These are phyloP conservation scores for Strigamia crassipes DNA, from an alignment of 2,888 invertebrate genomes.

Conservation along the genomic window DNA sequence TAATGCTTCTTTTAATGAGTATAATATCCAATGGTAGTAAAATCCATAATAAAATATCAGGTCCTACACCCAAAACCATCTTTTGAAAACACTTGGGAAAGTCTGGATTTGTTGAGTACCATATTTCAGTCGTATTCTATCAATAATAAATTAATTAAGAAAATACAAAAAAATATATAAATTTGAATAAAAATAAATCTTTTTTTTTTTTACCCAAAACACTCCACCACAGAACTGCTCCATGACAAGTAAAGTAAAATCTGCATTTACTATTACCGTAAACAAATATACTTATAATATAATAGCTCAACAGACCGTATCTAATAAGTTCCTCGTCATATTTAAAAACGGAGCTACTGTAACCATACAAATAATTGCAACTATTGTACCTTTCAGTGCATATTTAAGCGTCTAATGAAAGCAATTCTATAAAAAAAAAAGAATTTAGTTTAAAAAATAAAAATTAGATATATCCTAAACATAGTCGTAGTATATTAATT, in stretches of 20 bases:
- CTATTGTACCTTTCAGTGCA: no score
- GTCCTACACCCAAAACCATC: constrained; percentile 61
- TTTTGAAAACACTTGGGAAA: constrained; percentile 70
- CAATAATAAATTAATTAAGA: background rate
- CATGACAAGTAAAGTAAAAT: background rate
- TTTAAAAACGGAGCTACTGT: no score
- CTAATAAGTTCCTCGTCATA: no score
- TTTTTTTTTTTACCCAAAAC: constrained; percentile 57
- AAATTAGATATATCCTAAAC: no score
- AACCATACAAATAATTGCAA: no score
- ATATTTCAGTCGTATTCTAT: constrained; percentile 70
- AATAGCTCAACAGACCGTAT: no score
- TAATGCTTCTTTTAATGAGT: background rate
- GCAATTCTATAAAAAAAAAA: no score
- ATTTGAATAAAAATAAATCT: background rate
- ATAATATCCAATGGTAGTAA: constrained; percentile 53
- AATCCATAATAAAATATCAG: constrained; percentile 59
- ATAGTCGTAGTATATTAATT: no score
- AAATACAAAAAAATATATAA: background rate
- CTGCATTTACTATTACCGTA: background rate
- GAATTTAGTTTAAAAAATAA: no score
- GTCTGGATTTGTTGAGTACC: constrained; percentile 81
- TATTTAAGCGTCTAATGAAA: no score
- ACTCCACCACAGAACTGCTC: constrained; percentile 34
- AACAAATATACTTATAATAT: no score